Evolutionary conservation across 2,797 vertebrate genomes (phyloP).

Genomic region (Oreochromis mossambicus): DNA sequence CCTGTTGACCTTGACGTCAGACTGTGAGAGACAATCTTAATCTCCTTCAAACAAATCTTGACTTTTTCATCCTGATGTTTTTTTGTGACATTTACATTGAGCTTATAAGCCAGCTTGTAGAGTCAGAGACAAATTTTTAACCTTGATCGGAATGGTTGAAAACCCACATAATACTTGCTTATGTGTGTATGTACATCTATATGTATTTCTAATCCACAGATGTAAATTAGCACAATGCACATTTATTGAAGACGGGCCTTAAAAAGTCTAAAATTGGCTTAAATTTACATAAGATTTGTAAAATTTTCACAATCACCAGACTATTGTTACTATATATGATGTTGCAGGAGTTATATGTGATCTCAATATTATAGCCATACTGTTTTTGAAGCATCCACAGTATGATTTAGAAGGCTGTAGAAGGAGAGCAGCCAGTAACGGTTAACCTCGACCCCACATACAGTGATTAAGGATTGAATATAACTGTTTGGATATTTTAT

Average conservation of each 20-base stretch:
- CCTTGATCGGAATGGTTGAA: slow-evolving; percentile 32
- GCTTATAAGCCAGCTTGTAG: not conserved
- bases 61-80: not conserved
- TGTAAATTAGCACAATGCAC: not conserved
- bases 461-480: not conserved
- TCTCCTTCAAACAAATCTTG: slow-evolving; percentile 11
- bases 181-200: slow-evolving; percentile 5
- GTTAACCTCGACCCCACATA: not conserved
- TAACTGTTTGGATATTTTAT: fast-evolving
- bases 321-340: not conserved
- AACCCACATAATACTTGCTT: slow-evolving; percentile 26
- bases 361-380: not conserved
- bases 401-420: not conserved
- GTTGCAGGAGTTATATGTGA: fast-evolving
- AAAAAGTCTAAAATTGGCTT: not conserved
- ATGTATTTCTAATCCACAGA: not conserved
- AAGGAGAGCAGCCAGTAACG: not conserved
- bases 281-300: not conserved
- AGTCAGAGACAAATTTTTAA: slow-evolving; percentile 33
- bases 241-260: fast-evolving
- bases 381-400: not conserved
- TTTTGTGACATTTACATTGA: slow-evolving; percentile 19
- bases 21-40: not conserved
- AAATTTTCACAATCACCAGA: not conserved
- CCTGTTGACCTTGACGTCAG: not conserved